Evolutionary conservation across 1,140 invertebrate species (phyloP).

Genomic region (Melanaphis sacchari): DNA sequence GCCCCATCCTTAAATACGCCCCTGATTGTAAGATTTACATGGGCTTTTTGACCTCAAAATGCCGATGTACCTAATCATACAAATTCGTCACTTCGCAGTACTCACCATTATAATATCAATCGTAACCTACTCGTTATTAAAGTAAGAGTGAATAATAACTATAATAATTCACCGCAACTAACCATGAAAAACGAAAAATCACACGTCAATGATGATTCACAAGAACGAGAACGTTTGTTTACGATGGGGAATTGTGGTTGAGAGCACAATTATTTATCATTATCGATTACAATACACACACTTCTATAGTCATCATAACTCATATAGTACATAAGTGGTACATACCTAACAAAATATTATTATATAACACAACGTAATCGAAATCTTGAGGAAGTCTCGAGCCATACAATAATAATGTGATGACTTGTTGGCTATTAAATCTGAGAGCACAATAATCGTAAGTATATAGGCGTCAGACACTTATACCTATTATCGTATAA

Average conservation of each 20-base stretch:
- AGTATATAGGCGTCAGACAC: neutral
- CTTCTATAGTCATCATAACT: neutral
- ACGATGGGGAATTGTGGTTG: neutral
- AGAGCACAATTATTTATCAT: neutral
- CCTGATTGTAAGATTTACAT: neutral
- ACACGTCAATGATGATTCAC: neutral
- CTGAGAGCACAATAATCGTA: neutral
- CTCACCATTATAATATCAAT: neutral
- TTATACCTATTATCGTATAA: too few species aligned
- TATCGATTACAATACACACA: neutral
- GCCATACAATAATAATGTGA: neutral
- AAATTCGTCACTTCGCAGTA: neutral
- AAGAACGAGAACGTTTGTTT: neutral
- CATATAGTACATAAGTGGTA: neutral
- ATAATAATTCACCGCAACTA: neutral
- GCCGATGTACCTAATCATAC: neutral
- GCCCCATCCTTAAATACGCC: too few species aligned
- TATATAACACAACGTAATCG: neutral
- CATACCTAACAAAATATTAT: neutral
- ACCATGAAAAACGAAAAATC: neutral
- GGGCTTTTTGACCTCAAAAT: neutral
- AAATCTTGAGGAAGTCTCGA: neutral
- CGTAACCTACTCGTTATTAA: neutral
- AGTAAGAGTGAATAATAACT: neutral
- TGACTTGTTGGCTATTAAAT: neutral